Base-by-base conservation (phyloP, 92 coral and sea anemone species). In the Paramuricea clavata region DNA sequence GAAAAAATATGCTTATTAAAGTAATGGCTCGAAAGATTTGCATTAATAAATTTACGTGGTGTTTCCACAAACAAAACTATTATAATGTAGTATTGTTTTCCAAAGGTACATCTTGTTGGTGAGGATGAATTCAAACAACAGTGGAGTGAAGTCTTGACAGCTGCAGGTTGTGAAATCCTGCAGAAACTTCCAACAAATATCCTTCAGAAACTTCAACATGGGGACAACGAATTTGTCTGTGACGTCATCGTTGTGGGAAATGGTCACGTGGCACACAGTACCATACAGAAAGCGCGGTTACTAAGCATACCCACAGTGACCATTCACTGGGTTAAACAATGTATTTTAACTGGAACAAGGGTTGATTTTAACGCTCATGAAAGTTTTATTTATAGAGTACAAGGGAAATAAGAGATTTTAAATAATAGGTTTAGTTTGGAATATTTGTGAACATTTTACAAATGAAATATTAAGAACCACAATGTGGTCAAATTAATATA, bases 321-420 rank as follows among this genome's bases (percentile, higher is more conserved):
- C 6, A 83, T 97, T 19, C 98, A 97, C 74, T 97, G 99, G 99
- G 88, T 97, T 8, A 78, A 93, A 13, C 99, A 97, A 85, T 91
- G 95, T 57, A 93, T 97, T 34, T 91, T 97, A 25, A 97, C 91
- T 25, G 98, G 99, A 6, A 74, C 79, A 39, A 88, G 91, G 15
- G 93, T 97, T 36, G 74, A 86, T 22, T 93, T 82, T 71, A 91
- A 94, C 28, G 94, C 93, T 12, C 98, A 95, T 61, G 92, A 95
- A 0, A 92, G 92, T 49, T 95, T 92, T 56, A 83, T 81, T 35
- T 93, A 93, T 50, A 79, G 83, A 27, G 35, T 76, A 43, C 0
- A 76, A 26, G 12, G 23, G 7, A 65, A 13, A 65, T 28, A 28
- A 33, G 39, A 26, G 16, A 65, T 28, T 65, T 60, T 60, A 60